Evolutionary conservation across 2,797 vertebrate genomes (phyloP).

Genomic region (Channallabes apus): DNA sequence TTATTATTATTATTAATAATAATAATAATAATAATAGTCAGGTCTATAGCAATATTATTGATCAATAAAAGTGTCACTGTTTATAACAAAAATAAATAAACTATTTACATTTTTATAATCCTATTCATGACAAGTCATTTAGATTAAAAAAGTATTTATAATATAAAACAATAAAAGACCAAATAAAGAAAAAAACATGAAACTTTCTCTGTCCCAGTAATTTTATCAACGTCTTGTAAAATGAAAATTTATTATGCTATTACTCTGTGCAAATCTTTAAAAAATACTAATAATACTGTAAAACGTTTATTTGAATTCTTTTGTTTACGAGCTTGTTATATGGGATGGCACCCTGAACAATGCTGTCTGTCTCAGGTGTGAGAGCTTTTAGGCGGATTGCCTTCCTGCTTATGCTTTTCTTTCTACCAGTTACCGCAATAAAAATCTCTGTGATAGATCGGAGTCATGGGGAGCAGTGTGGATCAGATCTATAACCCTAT

Average conservation of each 20-base stretch:
- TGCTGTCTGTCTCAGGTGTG: background rate
- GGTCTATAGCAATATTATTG: background rate
- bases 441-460: slow-evolving; percentile 30
- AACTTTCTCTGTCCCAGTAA: background rate
- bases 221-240: background rate
- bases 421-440: slow-evolving; percentile 34
- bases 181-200: background rate
- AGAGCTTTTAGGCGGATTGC: background rate
- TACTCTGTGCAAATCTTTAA: background rate
- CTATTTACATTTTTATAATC: background rate
- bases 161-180: background rate
- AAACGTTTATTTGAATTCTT: background rate
- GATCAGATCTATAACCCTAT: slow-evolving; percentile 24
- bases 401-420: slow-evolving; percentile 13
- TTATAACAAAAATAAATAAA: background rate
- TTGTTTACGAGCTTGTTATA: background rate
- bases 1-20: no score
- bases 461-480: background rate
- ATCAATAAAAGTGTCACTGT: background rate
- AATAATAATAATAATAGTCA: background rate
- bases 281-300: background rate
- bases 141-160: background rate
- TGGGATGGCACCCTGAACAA: background rate
- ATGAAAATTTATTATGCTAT: background rate
- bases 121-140: background rate